A percentile compares a stretch with the other conserved stretches of the same genome.
Conservation (phyloP, 2,113 vertebrate genomes). For the Clupea harengus region DNA sequence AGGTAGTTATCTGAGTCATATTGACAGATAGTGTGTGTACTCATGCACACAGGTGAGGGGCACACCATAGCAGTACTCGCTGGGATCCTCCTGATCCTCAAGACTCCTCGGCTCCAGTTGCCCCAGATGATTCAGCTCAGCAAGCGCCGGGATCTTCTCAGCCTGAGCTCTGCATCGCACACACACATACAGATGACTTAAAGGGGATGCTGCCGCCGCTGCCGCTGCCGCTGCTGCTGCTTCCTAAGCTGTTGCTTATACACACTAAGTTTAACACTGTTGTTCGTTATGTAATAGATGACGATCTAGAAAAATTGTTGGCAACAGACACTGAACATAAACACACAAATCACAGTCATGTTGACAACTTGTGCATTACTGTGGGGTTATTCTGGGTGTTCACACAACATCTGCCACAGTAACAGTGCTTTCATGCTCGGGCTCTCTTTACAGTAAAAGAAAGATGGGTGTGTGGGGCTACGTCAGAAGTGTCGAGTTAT, state of each 20-base stretch:
- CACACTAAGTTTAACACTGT: neutral
- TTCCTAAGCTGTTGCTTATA: neutral
- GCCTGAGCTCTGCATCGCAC: neutral
- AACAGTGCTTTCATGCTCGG: neutral
- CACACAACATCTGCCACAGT: conserved; percentile 4
- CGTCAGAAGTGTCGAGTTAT: neutral
- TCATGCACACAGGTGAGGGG: neutral
- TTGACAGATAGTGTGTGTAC: neutral
- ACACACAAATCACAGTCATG: neutral
- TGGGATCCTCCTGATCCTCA: conserved; percentile 61
- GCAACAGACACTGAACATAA: conserved; percentile 9
- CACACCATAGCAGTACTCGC: conserved; percentile 70
- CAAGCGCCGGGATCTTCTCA: neutral
- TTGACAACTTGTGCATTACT: neutral
- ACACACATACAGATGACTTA: conserved; percentile 17
- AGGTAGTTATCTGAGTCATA: neutral
- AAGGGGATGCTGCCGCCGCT: neutral
- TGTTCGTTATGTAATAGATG: neutral
- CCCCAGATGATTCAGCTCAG: conserved; percentile 42
- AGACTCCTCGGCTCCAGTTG: conserved; percentile 53
- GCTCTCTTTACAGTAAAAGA: neutral
- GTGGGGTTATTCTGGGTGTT: neutral
- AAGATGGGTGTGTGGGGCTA: neutral
- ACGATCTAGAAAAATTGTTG: conserved; percentile 3
- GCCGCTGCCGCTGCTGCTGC: too few relatives aligned